Conservation (phyloP, 2,797 vertebrate genomes). For the Takifugu ocellatus region DNA sequence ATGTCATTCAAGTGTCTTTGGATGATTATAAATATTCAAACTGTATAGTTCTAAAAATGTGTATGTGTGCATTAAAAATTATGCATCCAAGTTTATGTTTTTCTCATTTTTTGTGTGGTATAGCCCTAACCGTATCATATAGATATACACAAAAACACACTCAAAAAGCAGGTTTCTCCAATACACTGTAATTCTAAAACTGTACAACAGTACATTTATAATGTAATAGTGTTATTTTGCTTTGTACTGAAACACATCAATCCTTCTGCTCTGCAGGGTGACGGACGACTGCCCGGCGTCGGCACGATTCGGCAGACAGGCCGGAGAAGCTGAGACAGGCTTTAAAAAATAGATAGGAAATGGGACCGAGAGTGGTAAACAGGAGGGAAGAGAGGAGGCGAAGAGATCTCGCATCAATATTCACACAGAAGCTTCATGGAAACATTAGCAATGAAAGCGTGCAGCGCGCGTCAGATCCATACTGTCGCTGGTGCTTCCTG, state of each 20-base stretch:
- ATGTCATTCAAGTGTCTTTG: too few relatives aligned
- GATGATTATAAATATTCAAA: too few relatives aligned
- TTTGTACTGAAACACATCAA: constrained; percentile 42
- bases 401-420: constrained; percentile 10
- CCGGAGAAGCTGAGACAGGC: constrained; percentile 58
- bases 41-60: too few relatives aligned
- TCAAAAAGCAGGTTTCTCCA: too few relatives aligned
- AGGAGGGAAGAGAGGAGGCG: not conserved
- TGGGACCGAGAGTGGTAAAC: constrained; percentile 10
- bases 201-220: not conserved
- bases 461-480: not conserved
- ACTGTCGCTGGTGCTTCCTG: not conserved
- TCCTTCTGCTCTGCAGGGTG: constrained; percentile 31
- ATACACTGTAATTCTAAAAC: too few relatives aligned
- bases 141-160: too few relatives aligned
- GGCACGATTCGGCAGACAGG: constrained; percentile 45
- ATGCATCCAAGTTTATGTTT: too few relatives aligned
- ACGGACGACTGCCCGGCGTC: constrained; percentile 54
- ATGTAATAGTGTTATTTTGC: constrained; percentile 23
- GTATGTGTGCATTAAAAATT: too few relatives aligned
- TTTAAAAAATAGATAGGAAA: constrained; percentile 19
- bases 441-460: constrained; percentile 4
- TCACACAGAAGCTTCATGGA: not conserved
- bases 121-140: too few relatives aligned
- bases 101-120: too few relatives aligned